These are phyloP conservation scores for Potorous gilbertii DNA, from an alignment of 2,797 vertebrate species.

Conservation along the genomic window DNA sequence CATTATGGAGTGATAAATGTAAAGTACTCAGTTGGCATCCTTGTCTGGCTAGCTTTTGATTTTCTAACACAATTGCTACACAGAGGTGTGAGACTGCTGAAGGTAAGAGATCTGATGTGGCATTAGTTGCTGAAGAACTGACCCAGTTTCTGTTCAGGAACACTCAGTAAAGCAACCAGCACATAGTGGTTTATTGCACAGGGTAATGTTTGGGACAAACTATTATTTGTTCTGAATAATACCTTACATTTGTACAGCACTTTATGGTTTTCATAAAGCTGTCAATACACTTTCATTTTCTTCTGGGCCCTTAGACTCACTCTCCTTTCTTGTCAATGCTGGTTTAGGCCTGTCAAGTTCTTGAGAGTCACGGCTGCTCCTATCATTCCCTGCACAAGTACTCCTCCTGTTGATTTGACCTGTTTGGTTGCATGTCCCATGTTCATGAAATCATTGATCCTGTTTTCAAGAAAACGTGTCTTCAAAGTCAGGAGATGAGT, in stretches of 20 bases:
- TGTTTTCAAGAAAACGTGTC: conserved; percentile 96
- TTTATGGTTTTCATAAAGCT: conserved; percentile 19
- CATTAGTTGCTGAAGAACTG: conserved; percentile 15
- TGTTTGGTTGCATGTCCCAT: conserved; percentile 92
- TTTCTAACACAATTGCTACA: neutral
- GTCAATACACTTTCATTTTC: conserved; percentile 56
- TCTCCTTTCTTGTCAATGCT: conserved; percentile 88
- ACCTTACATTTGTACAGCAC: neutral
- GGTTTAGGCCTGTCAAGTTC: conserved; percentile 93
- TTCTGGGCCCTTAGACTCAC: conserved; percentile 38
- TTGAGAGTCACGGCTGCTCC: conserved; percentile 96
- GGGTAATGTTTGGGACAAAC: neutral
- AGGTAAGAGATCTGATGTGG: neutral
- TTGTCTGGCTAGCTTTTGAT: neutral
- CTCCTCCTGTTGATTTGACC: conserved; percentile 94
- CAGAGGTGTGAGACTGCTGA: neutral
- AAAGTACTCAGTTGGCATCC: neutral
- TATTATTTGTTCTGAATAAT: conserved; percentile 22
- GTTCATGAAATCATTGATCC: conserved; percentile 92
- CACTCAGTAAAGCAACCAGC: neutral
- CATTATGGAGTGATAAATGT: neutral
- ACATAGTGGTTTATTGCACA: neutral
- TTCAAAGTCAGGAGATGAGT: conserved; percentile 93
- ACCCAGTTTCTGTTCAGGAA: neutral
- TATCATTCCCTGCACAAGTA: conserved; percentile 94